Evolutionary conservation across 1,140 invertebrate species (phyloP), one percentile per base, ranked within the genome.

Genomic region (Plutomurus gul): DNA sequence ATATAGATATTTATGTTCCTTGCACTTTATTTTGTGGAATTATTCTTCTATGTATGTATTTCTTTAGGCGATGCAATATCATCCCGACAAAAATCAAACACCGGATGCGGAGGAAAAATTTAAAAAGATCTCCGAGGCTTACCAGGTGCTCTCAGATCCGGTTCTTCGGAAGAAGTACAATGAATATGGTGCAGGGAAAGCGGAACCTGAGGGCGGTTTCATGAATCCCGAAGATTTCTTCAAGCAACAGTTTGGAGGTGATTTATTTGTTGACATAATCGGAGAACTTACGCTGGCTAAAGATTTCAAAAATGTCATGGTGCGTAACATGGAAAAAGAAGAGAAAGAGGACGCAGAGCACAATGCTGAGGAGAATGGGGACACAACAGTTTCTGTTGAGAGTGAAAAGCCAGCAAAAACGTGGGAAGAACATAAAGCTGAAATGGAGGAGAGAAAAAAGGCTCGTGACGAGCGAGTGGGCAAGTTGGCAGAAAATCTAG

Each of bases 81-180:
- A 85, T 82, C 84, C 84, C 18, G 84, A 85, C 65, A 84, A 85
- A 49, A 85, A 84, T 36, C 76, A 83, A 2, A 82, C 81, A 4
- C 65, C 49, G 5, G 84, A 85, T 18, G 82, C 84, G 4, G 83
- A 84, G 51, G 79, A 82, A 71, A 73, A 60, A 20, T 85, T 85
- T 75, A 81, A 84, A 65, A 79, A 83, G 75, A 82, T 85, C 13
- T 78, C 80, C 25, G 80, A 79, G 70, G 86, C 86, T 1, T 86
- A 86, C 77, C 86, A 86, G 81, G 83, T 86, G 16, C 74, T 86
- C n/a, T 81, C 82, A 33, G 82, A 85, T 79, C 83, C 83, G 40
- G 82, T 84, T 4, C 81, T 85, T 43, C 47, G 85, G 13, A 81
- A 82, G 36, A 84, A 83, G 73, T 86, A 86, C 56, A 86, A 86